phyloP scores from a whole-genome alignment of 2,888 invertebrate genomes.

The Cosmia trapezina region DNA sequence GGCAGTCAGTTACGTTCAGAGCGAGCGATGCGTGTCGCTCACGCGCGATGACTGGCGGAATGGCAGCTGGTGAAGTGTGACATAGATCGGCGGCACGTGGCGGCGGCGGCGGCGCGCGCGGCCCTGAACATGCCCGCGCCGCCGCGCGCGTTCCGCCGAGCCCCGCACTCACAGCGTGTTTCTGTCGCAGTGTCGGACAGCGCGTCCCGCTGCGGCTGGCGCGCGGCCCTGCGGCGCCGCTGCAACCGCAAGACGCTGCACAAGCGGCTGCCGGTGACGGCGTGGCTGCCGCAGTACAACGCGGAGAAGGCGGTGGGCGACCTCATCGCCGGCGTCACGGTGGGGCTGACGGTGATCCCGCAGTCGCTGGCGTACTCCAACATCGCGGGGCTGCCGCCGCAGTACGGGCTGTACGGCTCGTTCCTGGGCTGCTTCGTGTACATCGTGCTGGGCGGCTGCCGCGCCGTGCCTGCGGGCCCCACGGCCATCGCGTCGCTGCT shows the following conservation, averaged over 20 bases:
- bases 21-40: constrained; percentile 21
- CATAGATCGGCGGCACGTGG: constrained; percentile 31
- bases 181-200: constrained; percentile 86
- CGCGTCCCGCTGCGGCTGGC: constrained; percentile 79
- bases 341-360: constrained; percentile 98
- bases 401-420: constrained; percentile 98
- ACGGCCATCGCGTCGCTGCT: constrained; percentile 97
- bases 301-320: constrained; percentile 94
- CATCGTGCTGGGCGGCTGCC: constrained; percentile 97
- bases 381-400: constrained; percentile 94
- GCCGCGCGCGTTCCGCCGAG: background rate
- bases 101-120: constrained; percentile 14
- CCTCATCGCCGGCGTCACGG: constrained; percentile 97
- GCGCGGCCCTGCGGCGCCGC: constrained; percentile 84
- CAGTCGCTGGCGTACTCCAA: constrained; percentile 96
- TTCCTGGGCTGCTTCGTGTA: constrained; percentile 97
- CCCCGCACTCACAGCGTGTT: background rate
- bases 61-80: constrained; percentile 44
- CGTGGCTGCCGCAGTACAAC: constrained; percentile 95
- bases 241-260: constrained; percentile 93
- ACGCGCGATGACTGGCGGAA: constrained; percentile 51
- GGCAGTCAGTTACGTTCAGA: too few species aligned
- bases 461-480: constrained; percentile 97
- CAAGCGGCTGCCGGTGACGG: constrained; percentile 93
- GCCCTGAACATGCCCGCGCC: background rate